phyloP scores from a whole-genome alignment of 2,888 invertebrate genomes.

The Crematogaster levior region DNA sequence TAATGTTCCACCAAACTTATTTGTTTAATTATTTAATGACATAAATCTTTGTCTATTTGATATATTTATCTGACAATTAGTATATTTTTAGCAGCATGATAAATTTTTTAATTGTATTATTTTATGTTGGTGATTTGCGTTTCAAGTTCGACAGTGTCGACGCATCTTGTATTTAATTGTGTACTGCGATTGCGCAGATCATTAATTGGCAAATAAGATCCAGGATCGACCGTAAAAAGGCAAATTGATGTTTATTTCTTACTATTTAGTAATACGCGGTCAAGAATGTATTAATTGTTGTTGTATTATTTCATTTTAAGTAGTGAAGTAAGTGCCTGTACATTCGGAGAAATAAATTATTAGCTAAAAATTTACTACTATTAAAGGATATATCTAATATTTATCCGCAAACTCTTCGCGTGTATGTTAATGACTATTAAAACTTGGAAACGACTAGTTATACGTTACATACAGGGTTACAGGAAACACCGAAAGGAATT shows the following conservation, averaged over 20 bases:
- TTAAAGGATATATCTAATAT: constrained; percentile 36
- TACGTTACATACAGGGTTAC: not conserved
- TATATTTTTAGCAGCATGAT: not conserved
- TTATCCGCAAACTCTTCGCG: not conserved
- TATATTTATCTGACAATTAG: not conserved
- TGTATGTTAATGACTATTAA: constrained; percentile 35
- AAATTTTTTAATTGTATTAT: not conserved
- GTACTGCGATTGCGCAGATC: too few relatives aligned
- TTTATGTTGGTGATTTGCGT: too few relatives aligned
- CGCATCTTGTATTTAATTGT: too few relatives aligned
- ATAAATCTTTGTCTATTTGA: not conserved
- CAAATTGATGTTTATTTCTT: too few relatives aligned
- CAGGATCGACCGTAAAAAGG: too few relatives aligned
- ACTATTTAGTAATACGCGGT: too few relatives aligned
- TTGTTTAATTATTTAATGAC: not conserved
- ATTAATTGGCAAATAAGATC: too few relatives aligned
- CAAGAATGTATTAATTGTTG: too few relatives aligned
- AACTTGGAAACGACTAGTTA: constrained; percentile 41
- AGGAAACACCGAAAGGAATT: constrained; percentile 43
- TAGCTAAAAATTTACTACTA: not conserved
- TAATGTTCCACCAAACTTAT: not conserved
- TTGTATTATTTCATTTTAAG: too few relatives aligned
- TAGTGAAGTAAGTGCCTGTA: not conserved
- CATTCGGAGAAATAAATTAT: constrained; percentile 10
- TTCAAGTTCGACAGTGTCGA: too few relatives aligned